Conservation (phyloP, 2,888 invertebrate genomes). For the Ectemnius continuus region DNA sequence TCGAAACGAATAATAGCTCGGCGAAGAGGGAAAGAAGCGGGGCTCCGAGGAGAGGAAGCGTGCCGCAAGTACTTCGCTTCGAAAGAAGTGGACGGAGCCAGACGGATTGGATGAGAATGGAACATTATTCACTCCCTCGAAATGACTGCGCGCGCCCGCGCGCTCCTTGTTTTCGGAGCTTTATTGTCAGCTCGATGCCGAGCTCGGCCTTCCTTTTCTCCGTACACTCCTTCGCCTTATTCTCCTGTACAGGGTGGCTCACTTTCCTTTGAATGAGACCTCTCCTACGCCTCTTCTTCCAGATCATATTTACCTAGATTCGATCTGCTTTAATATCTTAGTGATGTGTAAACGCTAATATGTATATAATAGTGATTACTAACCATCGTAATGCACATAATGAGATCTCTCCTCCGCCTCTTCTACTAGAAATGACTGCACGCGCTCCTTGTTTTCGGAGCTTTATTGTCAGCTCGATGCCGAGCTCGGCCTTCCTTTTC, state of each 20-base stretch:
- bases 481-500: constrained; percentile 5
- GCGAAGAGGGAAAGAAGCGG: constrained; percentile 39
- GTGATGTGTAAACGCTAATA: too few species aligned
- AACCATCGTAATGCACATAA: too few species aligned
- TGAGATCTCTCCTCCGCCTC: too few species aligned
- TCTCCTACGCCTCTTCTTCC: too few species aligned
- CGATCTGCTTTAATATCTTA: too few species aligned
- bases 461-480: constrained; percentile 42
- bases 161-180: constrained; percentile 33
- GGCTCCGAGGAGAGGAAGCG: constrained; percentile 13
- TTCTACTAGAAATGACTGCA: constrained; percentile 49
- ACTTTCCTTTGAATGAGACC: too few species aligned
- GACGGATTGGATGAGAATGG: constrained; percentile 52
- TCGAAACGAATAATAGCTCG: constrained; percentile 50
- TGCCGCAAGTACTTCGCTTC: too few species aligned
- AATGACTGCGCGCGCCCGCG: constrained; percentile 42
- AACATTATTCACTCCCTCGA: constrained; percentile 61
- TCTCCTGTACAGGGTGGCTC: neutral
- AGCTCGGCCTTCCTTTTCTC: neutral
- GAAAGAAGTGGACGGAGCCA: too few species aligned
- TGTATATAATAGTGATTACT: too few species aligned
- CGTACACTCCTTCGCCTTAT: neutral
- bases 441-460: constrained; percentile 33
- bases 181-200: constrained; percentile 41
- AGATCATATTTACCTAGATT: too few species aligned